These are phyloP conservation scores for Drosophila rubida DNA, from an alignment of 2,888 invertebrate species.

Conservation along the genomic window DNA sequence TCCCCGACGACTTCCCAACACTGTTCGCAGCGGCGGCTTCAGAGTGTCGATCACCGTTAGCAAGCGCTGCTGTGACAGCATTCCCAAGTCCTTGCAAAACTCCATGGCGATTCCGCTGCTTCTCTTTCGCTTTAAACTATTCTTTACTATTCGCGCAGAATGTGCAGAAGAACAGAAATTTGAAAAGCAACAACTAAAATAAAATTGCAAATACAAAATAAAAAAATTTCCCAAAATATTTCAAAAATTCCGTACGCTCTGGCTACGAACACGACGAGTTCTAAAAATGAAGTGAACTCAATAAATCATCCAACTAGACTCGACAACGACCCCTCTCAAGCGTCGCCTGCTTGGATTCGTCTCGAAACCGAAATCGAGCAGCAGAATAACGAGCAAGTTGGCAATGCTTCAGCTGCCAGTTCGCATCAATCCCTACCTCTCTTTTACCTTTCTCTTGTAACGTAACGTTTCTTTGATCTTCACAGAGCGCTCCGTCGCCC, in stretches of 20 bases:
- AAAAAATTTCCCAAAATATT: background rate
- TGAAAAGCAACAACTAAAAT: background rate
- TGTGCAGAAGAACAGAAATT: background rate
- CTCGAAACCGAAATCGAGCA: too few species aligned
- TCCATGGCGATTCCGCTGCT: background rate
- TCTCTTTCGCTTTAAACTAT: too few species aligned
- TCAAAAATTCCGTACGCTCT: background rate
- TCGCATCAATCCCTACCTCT: too few species aligned
- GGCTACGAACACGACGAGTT: conserved; percentile 77
- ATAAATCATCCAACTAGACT: conserved; percentile 46
- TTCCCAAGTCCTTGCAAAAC: conserved; percentile 1
- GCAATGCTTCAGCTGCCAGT: too few species aligned
- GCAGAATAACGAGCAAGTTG: too few species aligned
- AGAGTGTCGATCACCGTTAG: conserved; percentile 16
- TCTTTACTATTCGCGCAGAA: background rate
- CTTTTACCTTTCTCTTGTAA: too few species aligned
- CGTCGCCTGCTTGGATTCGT: background rate
- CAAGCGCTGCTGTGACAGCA: conserved; percentile 15
- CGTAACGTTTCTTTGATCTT: too few species aligned
- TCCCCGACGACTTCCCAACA: background rate
- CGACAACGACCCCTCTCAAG: too few species aligned
- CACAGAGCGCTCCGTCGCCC: conserved; percentile 42
- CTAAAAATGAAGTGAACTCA: conserved; percentile 85
- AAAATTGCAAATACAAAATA: conserved; percentile 19
- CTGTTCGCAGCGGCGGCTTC: background rate